Percentiles rank a stretch among this genome's conserved stretches.
Evolutionary conservation across 2,797 vertebrate species (phyloP).

Genomic region (Ciconia nigra): DNA sequence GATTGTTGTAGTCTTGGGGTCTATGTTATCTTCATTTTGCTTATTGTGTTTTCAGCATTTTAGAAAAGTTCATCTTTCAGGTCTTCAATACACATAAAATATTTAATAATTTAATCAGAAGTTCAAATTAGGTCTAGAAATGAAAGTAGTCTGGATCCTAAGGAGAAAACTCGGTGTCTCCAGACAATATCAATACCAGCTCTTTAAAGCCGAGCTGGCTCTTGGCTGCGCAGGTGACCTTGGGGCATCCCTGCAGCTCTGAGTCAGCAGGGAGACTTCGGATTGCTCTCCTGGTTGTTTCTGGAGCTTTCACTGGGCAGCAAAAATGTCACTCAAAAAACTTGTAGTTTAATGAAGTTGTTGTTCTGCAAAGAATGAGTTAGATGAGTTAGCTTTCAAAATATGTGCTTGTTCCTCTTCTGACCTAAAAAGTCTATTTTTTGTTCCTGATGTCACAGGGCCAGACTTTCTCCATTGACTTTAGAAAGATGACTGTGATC

Average conservation of each 20-base stretch:
- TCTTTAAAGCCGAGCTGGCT: background rate
- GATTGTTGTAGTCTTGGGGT: rapidly evolving
- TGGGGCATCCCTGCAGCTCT: background rate
- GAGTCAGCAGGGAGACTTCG: background rate
- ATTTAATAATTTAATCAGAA: background rate
- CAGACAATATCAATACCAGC: background rate
- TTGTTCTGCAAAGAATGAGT: background rate
- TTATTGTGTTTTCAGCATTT: background rate
- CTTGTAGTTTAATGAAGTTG: background rate
- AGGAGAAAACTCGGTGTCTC: background rate
- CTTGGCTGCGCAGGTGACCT: background rate
- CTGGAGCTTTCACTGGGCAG: background rate
- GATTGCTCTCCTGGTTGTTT: background rate
- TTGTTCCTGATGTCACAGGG: background rate
- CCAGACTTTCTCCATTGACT: background rate
- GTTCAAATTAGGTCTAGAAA: background rate
- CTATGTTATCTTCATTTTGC: rapidly evolving
- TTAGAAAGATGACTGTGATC: background rate
- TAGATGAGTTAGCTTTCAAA: conserved; percentile 3
- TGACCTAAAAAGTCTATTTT: background rate
- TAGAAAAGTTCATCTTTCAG: background rate
- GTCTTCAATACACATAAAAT: background rate
- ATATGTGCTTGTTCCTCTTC: background rate
- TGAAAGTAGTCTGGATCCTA: background rate
- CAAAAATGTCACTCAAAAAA: background rate